Conservation (phyloP, 1,140 invertebrate genomes). For the Saccostrea glomerata region DNA sequence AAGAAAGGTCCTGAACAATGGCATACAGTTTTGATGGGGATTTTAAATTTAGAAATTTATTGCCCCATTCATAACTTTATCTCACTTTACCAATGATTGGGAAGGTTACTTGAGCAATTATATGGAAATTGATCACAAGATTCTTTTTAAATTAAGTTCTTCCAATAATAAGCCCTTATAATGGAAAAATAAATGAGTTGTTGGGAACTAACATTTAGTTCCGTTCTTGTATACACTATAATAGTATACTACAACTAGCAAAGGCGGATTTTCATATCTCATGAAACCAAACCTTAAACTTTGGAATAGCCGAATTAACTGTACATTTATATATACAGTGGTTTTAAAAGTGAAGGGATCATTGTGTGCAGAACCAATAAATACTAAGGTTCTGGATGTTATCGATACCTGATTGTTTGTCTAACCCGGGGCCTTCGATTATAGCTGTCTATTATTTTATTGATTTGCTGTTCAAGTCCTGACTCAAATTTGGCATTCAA, state of each 20-base stretch:
- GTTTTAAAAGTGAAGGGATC: constrained; percentile 8
- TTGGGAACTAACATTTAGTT: neutral
- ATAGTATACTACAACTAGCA: neutral
- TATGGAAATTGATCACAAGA: constrained; percentile 5
- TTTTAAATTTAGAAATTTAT: neutral
- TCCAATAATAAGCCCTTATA: neutral
- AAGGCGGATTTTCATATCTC: neutral
- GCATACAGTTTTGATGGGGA: neutral
- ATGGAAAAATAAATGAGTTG: neutral
- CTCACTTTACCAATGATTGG: neutral
- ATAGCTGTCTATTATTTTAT: constrained; percentile 21
- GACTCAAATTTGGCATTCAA: neutral
- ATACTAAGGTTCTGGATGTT: neutral
- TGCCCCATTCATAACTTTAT: constrained; percentile 15
- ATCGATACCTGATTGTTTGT: constrained; percentile 36
- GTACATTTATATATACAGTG: constrained; percentile 12
- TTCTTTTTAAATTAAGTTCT: neutral
- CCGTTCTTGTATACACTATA: neutral
- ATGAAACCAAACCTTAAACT: neutral
- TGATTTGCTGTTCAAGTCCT: constrained; percentile 35
- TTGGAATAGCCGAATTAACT: neutral
- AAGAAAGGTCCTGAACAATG: neutral
- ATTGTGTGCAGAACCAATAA: neutral
- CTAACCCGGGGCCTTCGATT: constrained; percentile 22
- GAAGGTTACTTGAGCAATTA: constrained; percentile 25